These are phyloP conservation scores for Tenebrio molitor DNA, from an alignment of 1,140 invertebrate genomes.

Conservation along the genomic window DNA sequence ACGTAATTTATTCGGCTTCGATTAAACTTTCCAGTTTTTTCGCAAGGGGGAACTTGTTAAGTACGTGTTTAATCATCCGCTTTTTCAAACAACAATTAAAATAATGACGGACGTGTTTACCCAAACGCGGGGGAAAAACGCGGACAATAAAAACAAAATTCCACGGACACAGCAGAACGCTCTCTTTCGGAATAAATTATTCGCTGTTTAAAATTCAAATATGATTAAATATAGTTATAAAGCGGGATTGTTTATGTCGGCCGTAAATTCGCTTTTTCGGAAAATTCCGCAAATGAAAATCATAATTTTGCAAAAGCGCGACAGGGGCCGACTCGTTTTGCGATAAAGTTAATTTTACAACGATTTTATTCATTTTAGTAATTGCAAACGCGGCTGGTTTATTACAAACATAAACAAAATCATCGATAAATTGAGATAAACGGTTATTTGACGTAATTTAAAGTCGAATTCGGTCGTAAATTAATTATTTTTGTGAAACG, in stretches of 20 bases:
- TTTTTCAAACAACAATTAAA: too few species aligned
- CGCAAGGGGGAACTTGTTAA: too few species aligned
- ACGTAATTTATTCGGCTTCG: neutral
- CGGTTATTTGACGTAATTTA: conserved; percentile 25
- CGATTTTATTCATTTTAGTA: conserved; percentile 26
- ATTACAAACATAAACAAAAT: conserved; percentile 34
- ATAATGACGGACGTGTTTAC: neutral
- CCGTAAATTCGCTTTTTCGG: neutral
- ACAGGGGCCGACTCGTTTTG: neutral
- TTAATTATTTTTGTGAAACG: conserved; percentile 17
- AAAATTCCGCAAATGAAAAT: conserved; percentile 27
- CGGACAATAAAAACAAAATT: conserved; percentile 13
- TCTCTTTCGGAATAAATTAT: conserved; percentile 8
- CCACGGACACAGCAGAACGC: conserved; percentile 1
- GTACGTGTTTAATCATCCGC: too few species aligned
- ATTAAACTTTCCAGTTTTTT: conserved; percentile 7
- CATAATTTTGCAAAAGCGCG: conserved; percentile 11
- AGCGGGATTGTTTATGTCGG: conserved; percentile 6
- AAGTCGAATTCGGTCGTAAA: conserved; percentile 8
- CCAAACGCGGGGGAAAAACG: neutral
- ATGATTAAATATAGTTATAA: conserved; percentile 25
- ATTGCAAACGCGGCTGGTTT: conserved; percentile 6
- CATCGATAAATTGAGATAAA: conserved; percentile 31
- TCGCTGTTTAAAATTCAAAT: conserved; percentile 31
- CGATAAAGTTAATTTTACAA: conserved; percentile 16